Base-by-base conservation (phyloP, 2,888 invertebrate species). In the Zhuqinia jingwanae region DNA sequence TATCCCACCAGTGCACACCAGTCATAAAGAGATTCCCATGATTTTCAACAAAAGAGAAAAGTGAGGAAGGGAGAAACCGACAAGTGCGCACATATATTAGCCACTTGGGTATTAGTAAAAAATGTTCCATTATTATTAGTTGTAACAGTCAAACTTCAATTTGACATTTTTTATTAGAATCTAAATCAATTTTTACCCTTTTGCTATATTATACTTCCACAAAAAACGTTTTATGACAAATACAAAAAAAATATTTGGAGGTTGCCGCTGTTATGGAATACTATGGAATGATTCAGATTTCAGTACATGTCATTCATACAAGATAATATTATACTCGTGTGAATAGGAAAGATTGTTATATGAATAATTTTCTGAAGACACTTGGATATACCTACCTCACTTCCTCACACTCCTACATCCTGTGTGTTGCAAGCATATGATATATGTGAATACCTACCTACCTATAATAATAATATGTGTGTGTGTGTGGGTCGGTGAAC, bases 131-230 rank as follows among this genome's bases (percentile, higher is more conserved):
- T 47, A 58, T 42, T 53, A 56, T 30, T 53, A 56, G 30, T 58
- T 42, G 42, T 56, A 42, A 36, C 13, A 56, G 42, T 45, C 56
- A 58, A 77, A 58, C 20, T 58, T 77, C 76, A 77, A 77, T 77
- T 77, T 58, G 58, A 42, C 47, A 42, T 58, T 77, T 77, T 77
- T 77, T 77, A 77, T 77, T 77, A 65, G 65, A 65, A 79, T 79
- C 50, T 68, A 79, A 79, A 79, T 79, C 79, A 79, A 68, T 79
- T 65, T 65, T 30, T 60, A 47, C 11, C 63, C 63, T 77, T 13
- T 15, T 45, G 6, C 17, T 45, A 13, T 45, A 36, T 45, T 20
- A 45, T 22, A 65, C 36, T 27, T 13, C 36, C 20, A 13, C 70
- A 47, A 25, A 22, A 73, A 45, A 50, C 2, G 47, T 79, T 76